Evolutionary conservation across 2,113 vertebrate genomes (phyloP).

Genomic region (Oceanites oceanicus): DNA sequence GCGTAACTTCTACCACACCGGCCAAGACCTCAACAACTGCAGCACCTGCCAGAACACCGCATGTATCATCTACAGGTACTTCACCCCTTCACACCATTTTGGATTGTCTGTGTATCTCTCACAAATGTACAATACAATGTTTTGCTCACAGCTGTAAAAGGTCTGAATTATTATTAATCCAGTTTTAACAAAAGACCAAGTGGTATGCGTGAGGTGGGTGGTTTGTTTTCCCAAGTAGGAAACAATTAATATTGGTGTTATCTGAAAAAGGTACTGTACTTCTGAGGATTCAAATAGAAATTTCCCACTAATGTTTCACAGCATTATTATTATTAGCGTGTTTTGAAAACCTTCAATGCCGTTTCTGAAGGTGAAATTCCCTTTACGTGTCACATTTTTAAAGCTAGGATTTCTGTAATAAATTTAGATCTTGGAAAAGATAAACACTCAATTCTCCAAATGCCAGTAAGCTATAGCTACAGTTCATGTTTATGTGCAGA

Average conservation of each 20-base stretch:
- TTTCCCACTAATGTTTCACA: not conserved
- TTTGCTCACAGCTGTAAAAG: not conserved
- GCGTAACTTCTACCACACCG: slow-evolving; percentile 94
- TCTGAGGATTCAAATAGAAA: not conserved
- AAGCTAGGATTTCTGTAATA: not conserved
- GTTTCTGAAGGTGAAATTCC: not conserved
- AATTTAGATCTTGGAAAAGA: not conserved
- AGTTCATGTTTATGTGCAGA: not conserved
- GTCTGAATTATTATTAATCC: not conserved
- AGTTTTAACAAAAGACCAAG: not conserved
- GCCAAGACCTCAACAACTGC: slow-evolving; percentile 98
- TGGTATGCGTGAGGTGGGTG: not conserved
- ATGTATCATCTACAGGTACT: slow-evolving; percentile 99
- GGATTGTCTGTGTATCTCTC: not conserved
- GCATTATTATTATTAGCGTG: not conserved
- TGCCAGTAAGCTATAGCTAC: not conserved
- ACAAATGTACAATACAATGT: rapidly evolving
- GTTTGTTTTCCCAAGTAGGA: not conserved
- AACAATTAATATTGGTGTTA: not conserved
- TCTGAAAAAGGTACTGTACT: not conserved
- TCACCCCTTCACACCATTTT: not conserved
- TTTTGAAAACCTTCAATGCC: not conserved
- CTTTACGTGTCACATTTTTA: not conserved
- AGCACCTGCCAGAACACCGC: slow-evolving; percentile 96
- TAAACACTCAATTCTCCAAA: not conserved